These are phyloP conservation scores for Drosophila cardini DNA, from an alignment of 1,140 invertebrate species.

Conservation along the genomic window DNA sequence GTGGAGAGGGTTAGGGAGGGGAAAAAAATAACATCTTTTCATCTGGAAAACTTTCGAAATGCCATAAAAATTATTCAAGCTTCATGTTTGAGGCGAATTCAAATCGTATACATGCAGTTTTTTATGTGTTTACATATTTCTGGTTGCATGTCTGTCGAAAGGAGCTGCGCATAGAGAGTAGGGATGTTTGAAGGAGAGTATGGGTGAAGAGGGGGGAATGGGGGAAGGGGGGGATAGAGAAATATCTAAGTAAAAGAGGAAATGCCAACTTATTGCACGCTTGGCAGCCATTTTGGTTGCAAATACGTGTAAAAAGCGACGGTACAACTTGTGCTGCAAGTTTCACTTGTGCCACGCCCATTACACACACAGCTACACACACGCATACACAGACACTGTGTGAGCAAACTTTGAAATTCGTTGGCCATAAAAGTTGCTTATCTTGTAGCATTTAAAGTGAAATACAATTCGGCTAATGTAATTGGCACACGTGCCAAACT, in stretches of 20 bases:
- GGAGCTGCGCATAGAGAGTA: no score
- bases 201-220: background rate
- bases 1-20: background rate
- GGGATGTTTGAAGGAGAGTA: no score
- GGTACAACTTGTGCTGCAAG: constrained; percentile 51
- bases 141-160: constrained; percentile 24
- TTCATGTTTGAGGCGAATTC: constrained; percentile 39
- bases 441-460: constrained; percentile 74
- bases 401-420: constrained; percentile 31
- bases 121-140: constrained; percentile 36
- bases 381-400: background rate
- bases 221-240: background rate
- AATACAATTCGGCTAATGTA: constrained; percentile 80
- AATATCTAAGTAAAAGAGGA: constrained; percentile 6
- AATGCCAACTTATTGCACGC: constrained; percentile 47
- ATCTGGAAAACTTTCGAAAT: constrained; percentile 42
- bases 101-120: constrained; percentile 34
- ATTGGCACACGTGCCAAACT: constrained; percentile 61
- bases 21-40: constrained; percentile 13
- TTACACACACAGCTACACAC: constrained; percentile 2
- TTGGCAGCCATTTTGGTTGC: constrained; percentile 58
- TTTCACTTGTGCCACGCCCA: constrained; percentile 23
- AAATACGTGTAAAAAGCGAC: constrained; percentile 47
- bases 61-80: constrained; percentile 61
- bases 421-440: constrained; percentile 69